Evolutionary conservation across 2,888 invertebrate genomes (phyloP).

Genomic region (Neoscelio sp.): DNA sequence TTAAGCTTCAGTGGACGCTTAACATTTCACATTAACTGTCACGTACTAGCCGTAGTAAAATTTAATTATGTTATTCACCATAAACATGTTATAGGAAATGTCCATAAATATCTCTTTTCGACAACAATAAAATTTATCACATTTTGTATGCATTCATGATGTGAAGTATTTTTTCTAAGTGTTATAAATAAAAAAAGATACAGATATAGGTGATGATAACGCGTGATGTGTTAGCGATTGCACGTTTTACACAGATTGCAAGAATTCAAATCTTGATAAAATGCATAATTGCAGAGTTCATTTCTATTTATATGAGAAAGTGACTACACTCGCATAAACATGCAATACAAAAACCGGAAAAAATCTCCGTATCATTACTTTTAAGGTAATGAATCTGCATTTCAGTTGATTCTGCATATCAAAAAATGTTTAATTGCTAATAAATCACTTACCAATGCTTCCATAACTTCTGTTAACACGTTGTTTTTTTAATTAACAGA

Average conservation of each 20-base stretch:
- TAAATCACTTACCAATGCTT: conserved; percentile 23
- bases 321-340: conserved; percentile 16
- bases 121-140: conserved; percentile 9
- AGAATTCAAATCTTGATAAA: conserved; percentile 67
- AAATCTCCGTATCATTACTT: conserved; percentile 42
- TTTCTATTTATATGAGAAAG: conserved; percentile 66
- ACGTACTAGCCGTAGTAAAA: background rate
- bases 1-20: no score
- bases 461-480: conserved; percentile 17
- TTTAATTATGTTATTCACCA: conserved; percentile 20
- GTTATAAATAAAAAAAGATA: conserved; percentile 17
- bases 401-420: conserved; percentile 38
- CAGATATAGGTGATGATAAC: conserved; percentile 63
- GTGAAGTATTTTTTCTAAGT: conserved; percentile 1
- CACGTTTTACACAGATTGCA: conserved; percentile 60
- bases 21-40: background rate
- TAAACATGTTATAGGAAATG: conserved; percentile 16
- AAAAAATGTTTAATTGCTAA: no score
- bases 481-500: conserved; percentile 4
- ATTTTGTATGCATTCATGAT: conserved; percentile 18
- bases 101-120: conserved; percentile 1
- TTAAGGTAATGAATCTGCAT: conserved; percentile 49
- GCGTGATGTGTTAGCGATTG: conserved; percentile 60
- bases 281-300: conserved; percentile 58
- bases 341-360: conserved; percentile 28